phyloP scores from a whole-genome alignment of 2,797 vertebrate species.

The Notamacropus eugenii region DNA sequence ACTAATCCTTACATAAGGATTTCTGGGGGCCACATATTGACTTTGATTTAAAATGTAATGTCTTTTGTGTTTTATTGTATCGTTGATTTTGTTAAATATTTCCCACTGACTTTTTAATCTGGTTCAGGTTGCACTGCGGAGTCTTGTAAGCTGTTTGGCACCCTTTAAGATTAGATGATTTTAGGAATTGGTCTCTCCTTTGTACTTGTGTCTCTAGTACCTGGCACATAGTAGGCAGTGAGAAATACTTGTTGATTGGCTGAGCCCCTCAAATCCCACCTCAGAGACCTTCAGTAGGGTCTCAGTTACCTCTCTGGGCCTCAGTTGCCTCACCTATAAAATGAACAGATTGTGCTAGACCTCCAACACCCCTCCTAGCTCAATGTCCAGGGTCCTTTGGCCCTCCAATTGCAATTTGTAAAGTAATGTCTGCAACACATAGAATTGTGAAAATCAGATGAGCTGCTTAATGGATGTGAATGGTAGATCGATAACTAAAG shows the following conservation, averaged over 20 bases:
- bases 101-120: neutral
- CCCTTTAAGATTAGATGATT: neutral
- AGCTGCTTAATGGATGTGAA: neutral
- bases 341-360: neutral
- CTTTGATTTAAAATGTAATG: neutral
- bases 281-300: neutral
- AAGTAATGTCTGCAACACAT: neutral
- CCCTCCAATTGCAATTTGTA: neutral
- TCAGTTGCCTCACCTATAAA: neutral
- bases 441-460: neutral
- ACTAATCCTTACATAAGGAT: neutral
- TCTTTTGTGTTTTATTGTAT: neutral
- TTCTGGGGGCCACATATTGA: neutral
- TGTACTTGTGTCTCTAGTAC: neutral
- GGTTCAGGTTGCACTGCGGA: neutral
- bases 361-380: neutral
- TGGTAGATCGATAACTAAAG: neutral
- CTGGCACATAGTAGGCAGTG: neutral
- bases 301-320: neutral
- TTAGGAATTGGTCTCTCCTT: neutral
- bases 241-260: neutral
- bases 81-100: neutral
- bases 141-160: neutral
- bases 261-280: neutral
- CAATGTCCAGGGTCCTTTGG: neutral